A percentile compares a stretch with the other conserved stretches of the same genome.
phyloP scores from a whole-genome alignment of 2,888 invertebrate genomes.

The Stenurella melanura region DNA sequence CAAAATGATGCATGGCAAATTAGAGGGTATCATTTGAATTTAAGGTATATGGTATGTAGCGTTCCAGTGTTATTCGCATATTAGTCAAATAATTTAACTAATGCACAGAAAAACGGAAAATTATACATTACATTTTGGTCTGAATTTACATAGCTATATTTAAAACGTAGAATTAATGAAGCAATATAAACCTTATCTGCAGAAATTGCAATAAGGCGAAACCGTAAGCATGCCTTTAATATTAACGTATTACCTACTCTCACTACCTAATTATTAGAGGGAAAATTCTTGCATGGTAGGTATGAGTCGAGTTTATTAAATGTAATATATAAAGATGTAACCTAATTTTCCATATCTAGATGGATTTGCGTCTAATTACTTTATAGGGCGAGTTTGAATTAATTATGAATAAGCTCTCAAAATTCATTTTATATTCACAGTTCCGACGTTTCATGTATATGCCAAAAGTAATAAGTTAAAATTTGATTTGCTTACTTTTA shows the following conservation, averaged over 20 bases:
- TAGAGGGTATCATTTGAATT: too few species aligned
- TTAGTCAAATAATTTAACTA: too few species aligned
- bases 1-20: too few species aligned
- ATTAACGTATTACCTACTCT: background rate
- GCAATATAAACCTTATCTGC: background rate
- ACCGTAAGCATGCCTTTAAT: background rate
- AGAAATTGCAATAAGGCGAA: background rate
- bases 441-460: too few species aligned
- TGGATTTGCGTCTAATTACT: background rate
- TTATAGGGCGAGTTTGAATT: background rate
- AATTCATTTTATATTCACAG: background rate
- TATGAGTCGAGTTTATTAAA: background rate
- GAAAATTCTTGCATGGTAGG: too few species aligned
- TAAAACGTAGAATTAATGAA: background rate
- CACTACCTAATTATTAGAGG: background rate
- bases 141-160: background rate
- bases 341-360: slow-evolving; percentile 5
- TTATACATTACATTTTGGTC: too few species aligned
- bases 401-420: background rate
- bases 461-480: too few species aligned
- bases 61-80: too few species aligned
- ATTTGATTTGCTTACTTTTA: too few species aligned
- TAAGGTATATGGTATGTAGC: too few species aligned
- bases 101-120: too few species aligned
- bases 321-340: background rate